Base-by-base conservation (phyloP, 2,113 vertebrate species). In the Oxyruncus cristatus region DNA sequence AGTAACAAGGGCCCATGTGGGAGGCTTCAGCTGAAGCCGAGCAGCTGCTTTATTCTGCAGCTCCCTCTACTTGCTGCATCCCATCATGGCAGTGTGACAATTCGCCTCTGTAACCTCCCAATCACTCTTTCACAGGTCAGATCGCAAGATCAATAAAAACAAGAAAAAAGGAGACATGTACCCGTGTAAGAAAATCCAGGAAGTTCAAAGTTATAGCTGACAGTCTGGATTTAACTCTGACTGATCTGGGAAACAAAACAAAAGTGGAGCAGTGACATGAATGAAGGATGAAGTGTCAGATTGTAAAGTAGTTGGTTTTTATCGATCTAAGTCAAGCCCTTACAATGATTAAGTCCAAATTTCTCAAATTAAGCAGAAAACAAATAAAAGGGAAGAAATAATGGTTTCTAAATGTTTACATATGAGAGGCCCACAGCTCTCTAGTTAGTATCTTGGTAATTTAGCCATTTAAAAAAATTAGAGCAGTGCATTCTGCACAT, bases 31-130 rank as follows among this genome's bases (percentile, higher is more conserved):
- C 70, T 21, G 1, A 13, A 71, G 70, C 65, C 73, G 33, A 82
- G 82, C 95, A 70, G 83, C 92, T 94, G 76, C 76, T 42, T 95
- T 89, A 91, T 96, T 97, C 95, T 77, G 85, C 93, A 96, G 93
- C 95, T 95, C 95, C 95, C 96, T 96, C 95, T 97, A 74, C 95
- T 90, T 93, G 87, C 95, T 89, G 85, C 81, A 85, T 61, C 85
- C 74, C 92, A 76, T 78, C 87, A 94, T 53, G 71, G 94, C 95
- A 97, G 26, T 0, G 55, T 11, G 58, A 92, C 72, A 46, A 10
- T 13, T 6, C 16, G 49, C 85, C 70, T 79, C 82, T 9, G 53
- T 5, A 76, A 46, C 92, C 68, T 88, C 85, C 79, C 72, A 35
- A 15, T 39, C 76, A 8, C 52, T 91, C 94, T 74, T 47, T 37